These are phyloP conservation scores for Tetrao urogallus DNA, from an alignment of 2,113 vertebrate genomes.

Conservation along the genomic window DNA sequence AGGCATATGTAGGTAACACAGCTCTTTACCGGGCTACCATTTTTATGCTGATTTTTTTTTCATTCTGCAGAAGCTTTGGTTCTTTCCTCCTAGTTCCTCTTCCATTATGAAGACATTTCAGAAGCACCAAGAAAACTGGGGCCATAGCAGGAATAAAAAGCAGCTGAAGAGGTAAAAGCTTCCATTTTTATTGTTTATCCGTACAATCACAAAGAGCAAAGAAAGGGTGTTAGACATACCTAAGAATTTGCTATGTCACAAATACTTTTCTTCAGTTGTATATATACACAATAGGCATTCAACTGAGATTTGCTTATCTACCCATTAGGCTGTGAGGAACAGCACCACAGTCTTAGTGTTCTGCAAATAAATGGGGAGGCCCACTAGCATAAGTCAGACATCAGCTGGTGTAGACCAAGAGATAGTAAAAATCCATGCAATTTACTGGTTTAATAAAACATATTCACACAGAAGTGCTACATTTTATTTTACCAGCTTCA, in stretches of 20 bases:
- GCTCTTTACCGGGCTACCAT: rapidly evolving
- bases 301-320: neutral
- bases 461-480: neutral
- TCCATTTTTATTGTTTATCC: neutral
- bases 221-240: neutral
- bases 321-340: neutral
- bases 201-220: neutral
- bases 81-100: neutral
- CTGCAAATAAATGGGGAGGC: neutral
- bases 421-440: conserved; percentile 5
- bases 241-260: neutral
- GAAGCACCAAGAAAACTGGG: neutral
- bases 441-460: conserved; percentile 49
- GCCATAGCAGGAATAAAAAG: neutral
- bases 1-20: rapidly evolving
- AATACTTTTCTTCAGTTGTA: neutral
- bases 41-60: neutral
- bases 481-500: neutral
- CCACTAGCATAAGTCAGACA: neutral
- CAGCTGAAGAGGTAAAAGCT: neutral
- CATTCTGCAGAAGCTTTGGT: neutral
- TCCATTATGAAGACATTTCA: neutral
- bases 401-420: neutral
- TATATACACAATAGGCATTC: neutral
- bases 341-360: neutral